phyloP scores from a whole-genome alignment of 2,113 vertebrate species.

The Collichthys lucidus region DNA sequence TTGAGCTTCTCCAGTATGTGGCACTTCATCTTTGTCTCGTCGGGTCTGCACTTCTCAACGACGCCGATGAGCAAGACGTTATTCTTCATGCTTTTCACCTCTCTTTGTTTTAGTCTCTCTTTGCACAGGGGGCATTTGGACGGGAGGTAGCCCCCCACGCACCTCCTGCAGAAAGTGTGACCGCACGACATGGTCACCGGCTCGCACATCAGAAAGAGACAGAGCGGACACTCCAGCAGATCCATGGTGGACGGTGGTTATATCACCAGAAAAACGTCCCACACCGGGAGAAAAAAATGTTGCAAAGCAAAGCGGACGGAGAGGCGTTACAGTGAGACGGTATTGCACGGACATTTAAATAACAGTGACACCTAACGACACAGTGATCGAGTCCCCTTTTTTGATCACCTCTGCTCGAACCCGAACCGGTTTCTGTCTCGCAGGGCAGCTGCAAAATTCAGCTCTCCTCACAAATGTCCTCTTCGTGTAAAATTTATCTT shows the following conservation, averaged over 20 bases:
- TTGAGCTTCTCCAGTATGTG: conserved; percentile 79
- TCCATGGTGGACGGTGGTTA: conserved; percentile 79
- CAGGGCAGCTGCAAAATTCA: background rate
- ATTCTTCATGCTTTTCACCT: conserved; percentile 72
- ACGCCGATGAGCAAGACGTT: conserved; percentile 86
- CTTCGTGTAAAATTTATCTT: background rate
- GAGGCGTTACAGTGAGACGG: background rate
- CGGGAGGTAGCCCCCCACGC: conserved; percentile 76
- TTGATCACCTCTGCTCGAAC: conserved; percentile 25
- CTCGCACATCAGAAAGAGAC: conserved; percentile 85
- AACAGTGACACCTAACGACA: conserved; percentile 13
- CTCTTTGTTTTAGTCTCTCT: conserved; percentile 78
- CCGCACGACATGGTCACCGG: conserved; percentile 89
- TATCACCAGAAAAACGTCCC: conserved; percentile 30
- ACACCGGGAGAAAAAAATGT: background rate
- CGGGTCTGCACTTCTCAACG: conserved; percentile 85
- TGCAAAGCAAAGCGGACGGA: conserved; percentile 14
- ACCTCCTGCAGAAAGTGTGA: conserved; percentile 89
- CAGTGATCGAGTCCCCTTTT: background rate
- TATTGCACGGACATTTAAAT: conserved; percentile 43
- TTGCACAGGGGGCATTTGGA: conserved; percentile 85
- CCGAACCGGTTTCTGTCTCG: background rate
- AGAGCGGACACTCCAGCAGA: conserved; percentile 86
- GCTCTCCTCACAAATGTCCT: background rate
- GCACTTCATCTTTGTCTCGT: conserved; percentile 72